Percentiles rank a stretch among this genome's conserved stretches.
Evolutionary conservation across 2,797 vertebrate genomes (phyloP).

Genomic region (Galaxias olidus): DNA sequence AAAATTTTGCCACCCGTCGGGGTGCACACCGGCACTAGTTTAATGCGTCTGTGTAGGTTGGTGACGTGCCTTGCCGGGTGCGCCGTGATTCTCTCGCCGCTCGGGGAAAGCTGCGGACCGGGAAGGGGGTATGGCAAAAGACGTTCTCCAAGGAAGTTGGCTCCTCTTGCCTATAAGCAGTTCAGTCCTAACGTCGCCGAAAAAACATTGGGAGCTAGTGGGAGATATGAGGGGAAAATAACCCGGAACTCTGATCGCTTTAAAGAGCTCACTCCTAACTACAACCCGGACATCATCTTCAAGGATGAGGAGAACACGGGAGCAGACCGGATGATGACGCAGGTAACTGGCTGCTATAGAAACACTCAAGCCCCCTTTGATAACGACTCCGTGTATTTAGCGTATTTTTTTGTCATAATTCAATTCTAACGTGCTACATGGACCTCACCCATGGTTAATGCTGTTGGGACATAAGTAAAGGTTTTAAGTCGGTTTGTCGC

Average conservation of each 20-base stretch:
- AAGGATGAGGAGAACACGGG: constrained; percentile 98
- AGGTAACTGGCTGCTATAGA: constrained; percentile 72
- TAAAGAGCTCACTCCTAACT: constrained; percentile 94
- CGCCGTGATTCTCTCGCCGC: constrained; percentile 77
- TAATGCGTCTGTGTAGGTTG: constrained; percentile 77
- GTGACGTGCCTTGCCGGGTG: constrained; percentile 81
- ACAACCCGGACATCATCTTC: constrained; percentile 98
- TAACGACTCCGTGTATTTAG: neutral
- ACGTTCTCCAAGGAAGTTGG: constrained; percentile 86
- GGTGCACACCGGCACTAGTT: constrained; percentile 52
- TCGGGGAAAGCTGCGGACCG: constrained; percentile 85
- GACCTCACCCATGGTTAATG: neutral
- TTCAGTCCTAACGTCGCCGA: constrained; percentile 96
- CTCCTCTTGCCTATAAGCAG: constrained; percentile 91
- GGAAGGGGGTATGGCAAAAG: constrained; percentile 91
- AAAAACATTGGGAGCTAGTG: constrained; percentile 92
- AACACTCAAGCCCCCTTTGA: neutral
- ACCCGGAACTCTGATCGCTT: constrained; percentile 90
- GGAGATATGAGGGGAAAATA: constrained; percentile 92
- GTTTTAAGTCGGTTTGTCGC: constrained; percentile 6
- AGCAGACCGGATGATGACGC: constrained; percentile 91
- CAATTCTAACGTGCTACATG: neutral
- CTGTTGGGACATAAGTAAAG: constrained; percentile 13
- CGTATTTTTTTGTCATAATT: no score
- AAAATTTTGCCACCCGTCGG: constrained; percentile 48